phyloP scores from a whole-genome alignment of 92 coral and sea anemone species.

The Metridium senile region DNA sequence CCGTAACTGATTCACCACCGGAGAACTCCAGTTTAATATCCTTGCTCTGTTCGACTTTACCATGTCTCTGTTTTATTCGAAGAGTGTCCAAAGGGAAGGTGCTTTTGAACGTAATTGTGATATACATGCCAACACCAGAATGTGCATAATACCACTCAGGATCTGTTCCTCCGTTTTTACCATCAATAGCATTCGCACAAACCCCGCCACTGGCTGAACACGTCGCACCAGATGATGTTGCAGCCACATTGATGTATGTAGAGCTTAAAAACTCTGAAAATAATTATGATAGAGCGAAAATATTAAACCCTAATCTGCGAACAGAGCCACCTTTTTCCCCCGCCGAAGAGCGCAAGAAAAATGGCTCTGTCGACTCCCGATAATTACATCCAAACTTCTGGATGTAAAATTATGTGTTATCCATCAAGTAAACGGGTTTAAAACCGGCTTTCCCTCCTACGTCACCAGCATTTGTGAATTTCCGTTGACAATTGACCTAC shows the following conservation, averaged over 20 bases:
- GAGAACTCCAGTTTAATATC: constrained; percentile 60
- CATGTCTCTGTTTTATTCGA: constrained; percentile 58
- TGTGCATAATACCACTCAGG: constrained; percentile 14
- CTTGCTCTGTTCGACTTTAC: constrained; percentile 43
- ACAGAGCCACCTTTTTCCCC: no score
- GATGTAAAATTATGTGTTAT: no score
- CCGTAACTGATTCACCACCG: constrained; percentile 50
- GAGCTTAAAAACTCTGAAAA: constrained; percentile 63
- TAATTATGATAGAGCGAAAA: neutral
- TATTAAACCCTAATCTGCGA: no score
- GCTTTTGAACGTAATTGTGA: constrained; percentile 58
- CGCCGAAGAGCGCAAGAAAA: no score
- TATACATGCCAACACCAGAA: constrained; percentile 40
- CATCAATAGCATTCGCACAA: constrained; percentile 53
- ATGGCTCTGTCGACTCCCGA: no score
- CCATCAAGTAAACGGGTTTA: no score
- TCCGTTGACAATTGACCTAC: no score
- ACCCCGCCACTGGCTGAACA: constrained; percentile 38
- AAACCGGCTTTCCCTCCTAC: no score
- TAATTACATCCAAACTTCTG: no score
- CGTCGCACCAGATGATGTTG: constrained; percentile 37
- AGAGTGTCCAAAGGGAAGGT: constrained; percentile 60
- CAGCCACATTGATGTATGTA: constrained; percentile 62
- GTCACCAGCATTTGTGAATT: no score
- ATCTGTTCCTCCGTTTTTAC: neutral